phyloP scores from a whole-genome alignment of 2,113 vertebrate genomes.

The Corydoras sp. region DNA sequence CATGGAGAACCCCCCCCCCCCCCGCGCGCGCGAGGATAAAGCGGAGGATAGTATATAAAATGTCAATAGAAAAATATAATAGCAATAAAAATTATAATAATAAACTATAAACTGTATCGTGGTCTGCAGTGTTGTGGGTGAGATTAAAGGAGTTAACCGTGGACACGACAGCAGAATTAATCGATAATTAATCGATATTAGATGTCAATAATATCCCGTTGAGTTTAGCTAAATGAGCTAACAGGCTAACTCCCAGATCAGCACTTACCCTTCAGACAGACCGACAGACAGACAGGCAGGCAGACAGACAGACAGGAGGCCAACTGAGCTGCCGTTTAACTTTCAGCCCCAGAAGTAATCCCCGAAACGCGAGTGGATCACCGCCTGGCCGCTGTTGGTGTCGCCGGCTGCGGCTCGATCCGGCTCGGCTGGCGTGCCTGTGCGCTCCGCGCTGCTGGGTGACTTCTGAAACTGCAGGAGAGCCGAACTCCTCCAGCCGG shows the following conservation, averaged over 20 bases:
- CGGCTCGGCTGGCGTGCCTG: background rate
- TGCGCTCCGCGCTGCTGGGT: constrained; percentile 43
- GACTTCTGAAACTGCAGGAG: constrained; percentile 39
- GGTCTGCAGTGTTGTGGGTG: background rate
- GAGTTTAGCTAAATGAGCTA: background rate
- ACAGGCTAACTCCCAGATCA: background rate
- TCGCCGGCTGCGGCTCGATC: background rate
- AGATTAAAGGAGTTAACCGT: background rate
- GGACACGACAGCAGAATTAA: too few species aligned
- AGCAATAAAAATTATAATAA: too few species aligned
- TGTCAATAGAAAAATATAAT: too few species aligned
- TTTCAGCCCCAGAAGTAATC: constrained; percentile 11
- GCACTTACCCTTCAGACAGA: constrained; percentile 14
- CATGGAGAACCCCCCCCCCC: too few species aligned
- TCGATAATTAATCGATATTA: background rate
- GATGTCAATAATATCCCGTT: background rate
- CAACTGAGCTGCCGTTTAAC: background rate
- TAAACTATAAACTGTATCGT: too few species aligned
- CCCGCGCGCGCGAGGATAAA: too few species aligned
- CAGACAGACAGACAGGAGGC: background rate
- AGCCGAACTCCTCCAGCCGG: constrained; percentile 64
- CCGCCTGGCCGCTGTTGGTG: too few species aligned
- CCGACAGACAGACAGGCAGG: too few species aligned
- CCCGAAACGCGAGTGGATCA: background rate
- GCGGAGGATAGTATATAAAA: too few species aligned